phyloP scores from a whole-genome alignment of 2,113 vertebrate genomes.

The Oostethus manadensis region DNA sequence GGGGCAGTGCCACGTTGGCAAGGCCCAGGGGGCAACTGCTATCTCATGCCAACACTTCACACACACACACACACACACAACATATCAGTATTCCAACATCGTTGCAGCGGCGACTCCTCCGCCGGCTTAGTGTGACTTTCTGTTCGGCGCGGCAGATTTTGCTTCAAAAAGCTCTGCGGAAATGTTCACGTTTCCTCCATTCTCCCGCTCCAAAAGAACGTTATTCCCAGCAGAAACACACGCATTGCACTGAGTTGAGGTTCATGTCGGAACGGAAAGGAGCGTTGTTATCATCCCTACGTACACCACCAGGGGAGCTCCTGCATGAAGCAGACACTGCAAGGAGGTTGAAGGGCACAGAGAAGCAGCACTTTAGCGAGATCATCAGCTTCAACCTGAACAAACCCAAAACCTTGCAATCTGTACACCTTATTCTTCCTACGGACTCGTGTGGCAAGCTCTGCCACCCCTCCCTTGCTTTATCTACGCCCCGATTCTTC shows the following conservation, averaged over 20 bases:
- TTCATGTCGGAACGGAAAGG: not conserved
- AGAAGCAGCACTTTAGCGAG: conserved; percentile 36
- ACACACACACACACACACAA: conserved; percentile 23
- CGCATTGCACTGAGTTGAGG: no score
- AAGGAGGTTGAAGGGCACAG: conserved; percentile 14
- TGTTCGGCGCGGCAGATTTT: conserved; percentile 19
- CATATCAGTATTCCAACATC: conserved; percentile 56
- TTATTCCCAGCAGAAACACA: no score
- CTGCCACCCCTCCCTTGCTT: not conserved
- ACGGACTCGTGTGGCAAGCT: conserved; percentile 35
- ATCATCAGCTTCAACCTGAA: conserved; percentile 48
- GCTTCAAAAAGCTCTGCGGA: conserved; percentile 5
- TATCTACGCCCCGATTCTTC: conserved; percentile 4
- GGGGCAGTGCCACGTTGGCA: conserved; percentile 66
- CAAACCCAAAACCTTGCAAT: conserved; percentile 33
- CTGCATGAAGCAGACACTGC: conserved; percentile 17
- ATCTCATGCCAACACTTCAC: conserved; percentile 61
- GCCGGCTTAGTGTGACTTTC: conserved; percentile 46
- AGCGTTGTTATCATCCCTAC: not conserved
- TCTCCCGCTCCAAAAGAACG: not conserved
- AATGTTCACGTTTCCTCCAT: conserved; percentile 8
- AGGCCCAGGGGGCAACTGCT: conserved; percentile 64
- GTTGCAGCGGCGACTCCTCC: conserved; percentile 40
- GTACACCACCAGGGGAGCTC: not conserved
- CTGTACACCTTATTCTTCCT: conserved; percentile 35